phyloP scores from a whole-genome alignment of 2,797 vertebrate species.

The Sebastes jordani region DNA sequence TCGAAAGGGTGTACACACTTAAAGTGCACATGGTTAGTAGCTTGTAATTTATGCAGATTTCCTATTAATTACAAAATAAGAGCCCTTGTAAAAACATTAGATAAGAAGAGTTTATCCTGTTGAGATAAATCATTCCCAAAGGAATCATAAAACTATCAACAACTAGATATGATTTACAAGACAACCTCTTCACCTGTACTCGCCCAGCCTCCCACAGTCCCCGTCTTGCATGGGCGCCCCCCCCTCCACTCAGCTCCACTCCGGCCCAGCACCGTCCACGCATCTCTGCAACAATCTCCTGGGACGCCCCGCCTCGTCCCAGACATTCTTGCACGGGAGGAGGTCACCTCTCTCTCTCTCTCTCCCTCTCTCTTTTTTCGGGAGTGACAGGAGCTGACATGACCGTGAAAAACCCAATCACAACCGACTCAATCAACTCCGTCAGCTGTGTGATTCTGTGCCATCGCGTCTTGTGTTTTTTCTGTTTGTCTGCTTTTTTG shows the following conservation, averaged over 20 bases:
- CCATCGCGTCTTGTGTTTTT: slow-evolving; percentile 52
- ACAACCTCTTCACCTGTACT: slow-evolving; percentile 24
- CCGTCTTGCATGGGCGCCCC: slow-evolving; percentile 49
- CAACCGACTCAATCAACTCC: slow-evolving; percentile 53
- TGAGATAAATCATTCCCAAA: background rate
- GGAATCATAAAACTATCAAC: background rate
- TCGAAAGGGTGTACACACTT: background rate
- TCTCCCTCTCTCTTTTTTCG: slow-evolving; percentile 15
- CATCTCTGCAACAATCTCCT: slow-evolving; percentile 56
- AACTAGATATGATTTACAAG: background rate
- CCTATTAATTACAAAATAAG: background rate
- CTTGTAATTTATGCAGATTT: background rate
- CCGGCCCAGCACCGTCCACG: slow-evolving; percentile 39
- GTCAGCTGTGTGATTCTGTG: slow-evolving; percentile 64
- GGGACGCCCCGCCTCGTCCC: slow-evolving; percentile 33
- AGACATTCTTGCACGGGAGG: slow-evolving; percentile 52
- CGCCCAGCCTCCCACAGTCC: slow-evolving; percentile 39
- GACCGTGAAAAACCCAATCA: slow-evolving; percentile 41
- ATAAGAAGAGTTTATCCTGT: background rate
- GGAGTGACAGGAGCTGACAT: slow-evolving; percentile 38
- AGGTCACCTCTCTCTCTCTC: slow-evolving; percentile 13
- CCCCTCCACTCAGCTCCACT: slow-evolving; percentile 44
- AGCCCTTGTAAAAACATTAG: background rate
- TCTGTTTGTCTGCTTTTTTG: slow-evolving; percentile 60
- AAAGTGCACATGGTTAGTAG: background rate